Conservation (phyloP, 37 sponge, comb jelly and placozoan genomes). For the Diacarnus erythraeanus region DNA sequence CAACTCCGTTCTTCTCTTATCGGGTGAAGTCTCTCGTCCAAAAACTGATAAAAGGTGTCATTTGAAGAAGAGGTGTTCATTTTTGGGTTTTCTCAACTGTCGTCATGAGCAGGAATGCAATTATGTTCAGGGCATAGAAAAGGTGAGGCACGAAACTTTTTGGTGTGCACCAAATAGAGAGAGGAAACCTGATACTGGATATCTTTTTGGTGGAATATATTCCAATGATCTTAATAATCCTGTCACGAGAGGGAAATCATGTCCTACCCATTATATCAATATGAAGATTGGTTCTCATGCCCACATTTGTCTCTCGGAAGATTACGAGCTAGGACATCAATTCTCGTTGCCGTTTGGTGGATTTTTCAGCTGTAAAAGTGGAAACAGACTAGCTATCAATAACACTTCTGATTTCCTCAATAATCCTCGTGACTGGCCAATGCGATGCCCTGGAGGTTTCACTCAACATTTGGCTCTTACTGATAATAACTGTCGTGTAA, state of each 20-base stretch:
- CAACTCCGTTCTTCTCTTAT: slow-evolving; percentile 11
- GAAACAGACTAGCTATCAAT: slow-evolving; percentile 34
- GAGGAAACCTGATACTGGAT: background rate
- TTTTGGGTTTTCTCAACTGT: background rate
- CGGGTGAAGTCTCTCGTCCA: background rate
- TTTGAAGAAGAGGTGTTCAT: background rate
- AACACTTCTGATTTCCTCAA: background rate
- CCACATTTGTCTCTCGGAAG: slow-evolving; percentile 37
- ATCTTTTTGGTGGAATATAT: slow-evolving; percentile 59
- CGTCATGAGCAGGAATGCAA: background rate
- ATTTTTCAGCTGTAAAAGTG: slow-evolving; percentile 49
- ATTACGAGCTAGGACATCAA: slow-evolving; percentile 34
- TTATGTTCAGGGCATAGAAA: background rate
- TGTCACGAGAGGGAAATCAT: slow-evolving; percentile 21
- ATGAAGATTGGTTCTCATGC: slow-evolving; percentile 20
- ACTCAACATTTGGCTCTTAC: slow-evolving; percentile 34
- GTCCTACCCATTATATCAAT: slow-evolving; percentile 30
- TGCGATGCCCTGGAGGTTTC: slow-evolving; percentile 38
- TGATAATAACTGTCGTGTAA: slow-evolving; percentile 34
- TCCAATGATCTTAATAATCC: slow-evolving; percentile 13
- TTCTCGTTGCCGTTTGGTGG: slow-evolving; percentile 60
- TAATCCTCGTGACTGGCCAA: slow-evolving; percentile 4
- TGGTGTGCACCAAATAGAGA: slow-evolving; percentile 42
- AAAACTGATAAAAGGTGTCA: background rate
- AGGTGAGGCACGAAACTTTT: slow-evolving; percentile 12